Percentiles rank a stretch among this genome's conserved stretches.
These are phyloP conservation scores for Cistogaster globosa DNA, from an alignment of 2,888 invertebrate species.

Conservation along the genomic window DNA sequence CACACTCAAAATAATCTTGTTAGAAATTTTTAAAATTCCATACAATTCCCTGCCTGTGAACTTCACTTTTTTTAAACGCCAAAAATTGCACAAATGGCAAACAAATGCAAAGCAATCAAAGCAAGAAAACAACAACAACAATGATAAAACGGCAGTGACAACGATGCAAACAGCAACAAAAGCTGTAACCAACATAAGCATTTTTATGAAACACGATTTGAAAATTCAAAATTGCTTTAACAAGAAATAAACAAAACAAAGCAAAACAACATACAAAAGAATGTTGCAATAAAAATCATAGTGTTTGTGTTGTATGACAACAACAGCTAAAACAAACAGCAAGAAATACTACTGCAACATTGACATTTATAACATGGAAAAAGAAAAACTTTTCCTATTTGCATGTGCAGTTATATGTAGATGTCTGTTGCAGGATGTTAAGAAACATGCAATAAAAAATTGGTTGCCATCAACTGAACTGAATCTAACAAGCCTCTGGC, in stretches of 20 bases:
- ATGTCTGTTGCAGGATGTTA: conserved; percentile 36
- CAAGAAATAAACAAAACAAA: conserved; percentile 9
- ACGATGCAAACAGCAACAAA: conserved; percentile 19
- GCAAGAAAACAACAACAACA: conserved; percentile 13
- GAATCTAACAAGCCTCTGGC: conserved; percentile 56
- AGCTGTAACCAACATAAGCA: conserved; percentile 65
- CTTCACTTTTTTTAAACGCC: background rate
- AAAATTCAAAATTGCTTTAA: conserved; percentile 52
- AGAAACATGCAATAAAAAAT: conserved; percentile 63
- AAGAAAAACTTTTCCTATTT: conserved; percentile 39
- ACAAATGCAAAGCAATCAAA: conserved; percentile 53
- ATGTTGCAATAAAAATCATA: conserved; percentile 67
- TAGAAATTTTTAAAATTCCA: conserved; percentile 63
- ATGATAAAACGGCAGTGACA: too few species aligned
- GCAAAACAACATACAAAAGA: conserved; percentile 41
- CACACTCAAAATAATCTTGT: conserved; percentile 41
- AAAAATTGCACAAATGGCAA: conserved; percentile 37
- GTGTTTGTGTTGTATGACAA: conserved; percentile 52
- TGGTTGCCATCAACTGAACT: conserved; percentile 50
- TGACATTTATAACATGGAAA: conserved; percentile 51
- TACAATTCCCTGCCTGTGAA: conserved; percentile 3
- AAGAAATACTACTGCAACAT: conserved; percentile 22
- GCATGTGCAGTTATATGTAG: conserved; percentile 13
- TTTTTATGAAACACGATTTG: conserved; percentile 75
- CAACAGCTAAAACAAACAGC: conserved; percentile 31